Conservation (phyloP, 2,797 vertebrate genomes). For the Brachyrhaphis roseni region DNA sequence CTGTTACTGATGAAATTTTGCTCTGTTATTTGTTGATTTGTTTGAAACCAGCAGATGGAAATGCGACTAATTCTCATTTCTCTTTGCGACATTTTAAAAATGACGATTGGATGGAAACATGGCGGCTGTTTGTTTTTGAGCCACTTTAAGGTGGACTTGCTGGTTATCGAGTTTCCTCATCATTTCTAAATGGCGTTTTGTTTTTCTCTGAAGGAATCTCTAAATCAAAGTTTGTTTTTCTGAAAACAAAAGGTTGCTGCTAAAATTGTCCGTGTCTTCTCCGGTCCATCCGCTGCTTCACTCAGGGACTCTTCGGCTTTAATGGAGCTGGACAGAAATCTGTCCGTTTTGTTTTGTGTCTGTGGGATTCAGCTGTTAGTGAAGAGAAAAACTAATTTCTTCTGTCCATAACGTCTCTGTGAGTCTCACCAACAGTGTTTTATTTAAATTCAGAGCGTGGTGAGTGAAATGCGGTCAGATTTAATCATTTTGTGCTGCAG, state of each 20-base stretch:
- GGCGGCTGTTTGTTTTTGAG: too few relatives aligned
- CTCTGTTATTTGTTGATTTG: too few relatives aligned
- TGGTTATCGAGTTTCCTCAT: background rate
- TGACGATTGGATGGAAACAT: too few relatives aligned
- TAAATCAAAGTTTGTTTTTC: too few relatives aligned
- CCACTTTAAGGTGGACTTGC: too few relatives aligned
- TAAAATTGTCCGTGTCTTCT: background rate
- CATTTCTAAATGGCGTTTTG: background rate
- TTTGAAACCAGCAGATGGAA: too few relatives aligned
- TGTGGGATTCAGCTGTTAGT: background rate
- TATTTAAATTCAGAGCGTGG: too few relatives aligned
- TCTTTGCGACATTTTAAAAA: too few relatives aligned
- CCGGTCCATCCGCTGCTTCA: background rate
- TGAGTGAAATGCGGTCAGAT: background rate
- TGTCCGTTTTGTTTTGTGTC: background rate
- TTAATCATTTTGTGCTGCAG: constrained; percentile 7
- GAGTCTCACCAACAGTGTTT: too few relatives aligned
- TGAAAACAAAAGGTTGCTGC: background rate
- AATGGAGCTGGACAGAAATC: background rate
- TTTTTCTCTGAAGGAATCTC: background rate
- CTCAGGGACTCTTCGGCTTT: background rate
- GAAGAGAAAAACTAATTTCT: background rate
- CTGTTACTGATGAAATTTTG: too few relatives aligned
- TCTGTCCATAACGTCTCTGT: background rate
- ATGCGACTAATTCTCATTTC: too few relatives aligned